Base-by-base conservation (phyloP, 1,140 invertebrate species). In the Drosophila sturtevanti region DNA sequence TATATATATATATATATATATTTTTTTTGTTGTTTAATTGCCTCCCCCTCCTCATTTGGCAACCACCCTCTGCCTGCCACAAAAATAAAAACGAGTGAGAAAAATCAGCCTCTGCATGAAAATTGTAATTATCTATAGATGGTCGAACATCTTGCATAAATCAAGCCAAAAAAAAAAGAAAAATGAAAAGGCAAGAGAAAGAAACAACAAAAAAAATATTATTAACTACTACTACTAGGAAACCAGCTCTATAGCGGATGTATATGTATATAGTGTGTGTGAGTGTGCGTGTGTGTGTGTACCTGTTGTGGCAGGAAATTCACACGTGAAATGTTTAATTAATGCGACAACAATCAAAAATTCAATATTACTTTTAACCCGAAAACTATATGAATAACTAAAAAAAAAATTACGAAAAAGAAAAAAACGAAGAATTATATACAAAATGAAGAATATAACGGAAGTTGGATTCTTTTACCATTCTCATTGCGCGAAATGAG, bases 291-390 rank as follows among this genome's bases (percentile, higher is more conserved):
- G 44, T 72, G 52, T 18, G 64, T 74, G 72, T 74, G 77, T 79
- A 75, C 72, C 72, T 75, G 72, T 58, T 68, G 64, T 51, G 48
- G 58, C 72, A 75, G 78, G 78, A 80, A 80, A 80, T 80, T 80
- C 78, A 80, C 78, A 80, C 77, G 78, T 80, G 78, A 80, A 80
- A 63, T 80, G 77, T 62, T 72, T 80, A 75, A 72, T 72, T 75
- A 80, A 80, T 80, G 72, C 54, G 54, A 56, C 54, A 2, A 56
- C 27, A 34, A 34, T 34, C n/a, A 56, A 14, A 56, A 55, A 24
- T 16, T 31, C 41, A 48, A 48, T 48, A 48, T 48, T 21, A 48
- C 41, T 48, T 31, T 48, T 21, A 48, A 44, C 41, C 14, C 41
- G 7, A 44, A 44, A 16, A 18, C 41, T 44, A 16, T 44, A 44